Base-by-base conservation (phyloP, 2,888 invertebrate species). In the Diaperis boleti region DNA sequence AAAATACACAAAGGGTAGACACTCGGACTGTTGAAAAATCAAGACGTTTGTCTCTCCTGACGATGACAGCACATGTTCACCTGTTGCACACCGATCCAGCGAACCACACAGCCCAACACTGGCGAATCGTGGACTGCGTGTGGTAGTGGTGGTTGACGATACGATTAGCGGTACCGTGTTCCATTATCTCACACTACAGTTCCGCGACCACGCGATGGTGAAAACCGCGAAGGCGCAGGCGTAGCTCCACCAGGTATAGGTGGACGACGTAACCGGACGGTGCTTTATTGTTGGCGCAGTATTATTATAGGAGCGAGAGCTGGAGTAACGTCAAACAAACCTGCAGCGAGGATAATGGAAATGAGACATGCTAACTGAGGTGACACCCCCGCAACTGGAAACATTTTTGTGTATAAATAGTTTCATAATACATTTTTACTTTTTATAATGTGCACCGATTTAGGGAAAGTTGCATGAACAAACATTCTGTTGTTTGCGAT, bases 91-190 rank as follows among this genome's bases (percentile, higher is more conserved):
- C 10, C 44, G 31, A 41, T 44, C 44, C 17, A 44, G 39, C 22
- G 22, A 37, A 14, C 41, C 54, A 44, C 60, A 15, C 8, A 57
- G 29, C 13, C 29, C 13, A 45, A 26, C 26, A 37, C 26, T 26
- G 33, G 50, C 54, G 33, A 65, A 59, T 54, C 56, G 59, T 20
- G 55, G 55, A 64, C 65, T 67, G 60, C 60, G 45, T 41, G 50
- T 54, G 26, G 26, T 33, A 11, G 33, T 13, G 33, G 33, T 33
- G 52, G 64, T 60, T 45, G 35, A 29, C 44, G 45, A 29, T 52
- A 45, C 29, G 31, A 49, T 17, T 69, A 68, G 69, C 69, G 69
- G 69, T 69, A 69, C 66, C 66, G 54, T 65, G 68, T 35, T 67
- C 68, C 65, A 54, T 65, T 67, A 64, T 66, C 62, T 62, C 49